Conservation (phyloP, 64 coral and sea anemone genomes). For the Montipora sp. region DNA sequence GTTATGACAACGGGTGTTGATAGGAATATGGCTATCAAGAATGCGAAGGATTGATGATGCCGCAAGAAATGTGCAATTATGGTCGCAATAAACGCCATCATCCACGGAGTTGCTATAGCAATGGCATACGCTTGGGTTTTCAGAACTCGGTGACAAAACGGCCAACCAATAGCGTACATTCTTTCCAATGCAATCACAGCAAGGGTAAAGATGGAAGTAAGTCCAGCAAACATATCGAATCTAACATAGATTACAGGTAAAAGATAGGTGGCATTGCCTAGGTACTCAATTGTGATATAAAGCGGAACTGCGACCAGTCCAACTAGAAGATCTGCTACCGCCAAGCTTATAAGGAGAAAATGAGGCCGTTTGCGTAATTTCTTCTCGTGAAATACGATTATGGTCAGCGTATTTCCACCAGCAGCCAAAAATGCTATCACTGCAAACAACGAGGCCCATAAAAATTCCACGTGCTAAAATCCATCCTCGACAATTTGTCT, state of each 20-base stretch:
- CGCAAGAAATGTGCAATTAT: background rate
- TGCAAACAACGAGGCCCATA: background rate
- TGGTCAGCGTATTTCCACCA: conserved; percentile 10
- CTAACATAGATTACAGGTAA: background rate
- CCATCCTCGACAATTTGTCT: background rate
- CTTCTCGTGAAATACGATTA: background rate
- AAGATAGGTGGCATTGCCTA: background rate
- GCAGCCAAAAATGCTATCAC: background rate
- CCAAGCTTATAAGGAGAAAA: conserved; percentile 8
- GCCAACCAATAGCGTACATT: conserved; percentile 18
- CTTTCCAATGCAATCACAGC: conserved; percentile 49
- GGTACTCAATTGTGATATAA: background rate
- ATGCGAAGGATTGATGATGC: background rate
- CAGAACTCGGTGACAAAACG: background rate
- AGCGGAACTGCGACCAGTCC: background rate
- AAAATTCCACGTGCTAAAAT: background rate
- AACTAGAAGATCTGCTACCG: conserved; percentile 5
- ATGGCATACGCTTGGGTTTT: background rate
- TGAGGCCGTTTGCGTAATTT: background rate
- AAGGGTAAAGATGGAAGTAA: conserved; percentile 19
- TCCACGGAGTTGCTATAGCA: conserved; percentile 42
- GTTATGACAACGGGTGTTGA: conserved; percentile 16
- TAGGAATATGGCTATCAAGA: conserved; percentile 4
- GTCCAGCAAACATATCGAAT: conserved; percentile 10
- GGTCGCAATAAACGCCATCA: conserved; percentile 23